Conservation (phyloP, 2,113 vertebrate species). For the Ceratotherium simum region DNA sequence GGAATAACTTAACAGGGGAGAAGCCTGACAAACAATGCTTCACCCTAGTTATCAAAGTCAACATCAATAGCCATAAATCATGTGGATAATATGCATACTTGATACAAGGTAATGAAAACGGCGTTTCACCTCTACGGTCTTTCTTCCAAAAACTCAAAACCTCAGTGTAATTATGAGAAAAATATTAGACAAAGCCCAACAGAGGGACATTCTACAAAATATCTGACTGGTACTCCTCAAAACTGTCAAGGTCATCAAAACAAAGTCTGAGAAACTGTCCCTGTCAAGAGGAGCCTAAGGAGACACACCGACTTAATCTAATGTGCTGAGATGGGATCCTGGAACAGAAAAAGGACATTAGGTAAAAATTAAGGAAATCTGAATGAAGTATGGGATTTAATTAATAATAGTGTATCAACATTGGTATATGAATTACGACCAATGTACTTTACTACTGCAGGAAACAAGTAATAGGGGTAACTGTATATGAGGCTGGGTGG, state of each 20-base stretch:
- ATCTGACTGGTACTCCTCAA: not conserved
- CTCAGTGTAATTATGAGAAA: not conserved
- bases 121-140: not conserved
- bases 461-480: not conserved
- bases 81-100: not conserved
- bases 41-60: not conserved
- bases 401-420: not conserved
- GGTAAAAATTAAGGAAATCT: not conserved
- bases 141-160: not conserved
- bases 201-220: not conserved
- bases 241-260: not conserved
- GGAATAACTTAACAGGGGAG: not conserved
- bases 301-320: not conserved
- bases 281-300: not conserved
- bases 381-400: not conserved
- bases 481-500: not conserved
- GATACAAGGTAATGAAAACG: not conserved
- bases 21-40: not conserved
- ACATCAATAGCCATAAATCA: not conserved
- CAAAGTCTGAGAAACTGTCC: not conserved
- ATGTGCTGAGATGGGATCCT: not conserved
- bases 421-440: not conserved
- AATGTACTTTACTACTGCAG: not conserved
- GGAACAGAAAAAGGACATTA: not conserved
- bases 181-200: not conserved